Conservation (phyloP, 2,888 invertebrate species). For the Drosophila affinis region DNA sequence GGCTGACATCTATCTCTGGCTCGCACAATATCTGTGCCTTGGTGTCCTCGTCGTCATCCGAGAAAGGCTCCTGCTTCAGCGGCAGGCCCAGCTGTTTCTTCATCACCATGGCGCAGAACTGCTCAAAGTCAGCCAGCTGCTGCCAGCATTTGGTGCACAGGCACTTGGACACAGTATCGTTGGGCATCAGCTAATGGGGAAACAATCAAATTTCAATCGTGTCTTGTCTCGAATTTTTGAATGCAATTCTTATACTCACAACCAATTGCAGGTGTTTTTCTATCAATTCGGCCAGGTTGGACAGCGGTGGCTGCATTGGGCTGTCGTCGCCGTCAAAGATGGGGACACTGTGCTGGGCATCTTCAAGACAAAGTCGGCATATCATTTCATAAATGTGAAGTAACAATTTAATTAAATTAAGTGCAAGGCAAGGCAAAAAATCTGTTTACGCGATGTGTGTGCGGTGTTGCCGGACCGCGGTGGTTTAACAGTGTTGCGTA, state of each 20-base stretch:
- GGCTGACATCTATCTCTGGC: constrained; percentile 44
- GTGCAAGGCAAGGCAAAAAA: background rate
- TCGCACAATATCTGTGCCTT: constrained; percentile 40
- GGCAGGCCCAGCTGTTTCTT: constrained; percentile 36
- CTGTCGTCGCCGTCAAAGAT: constrained; percentile 25
- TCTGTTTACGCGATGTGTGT: too few relatives aligned
- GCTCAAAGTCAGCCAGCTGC: constrained; percentile 37
- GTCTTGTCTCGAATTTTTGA: background rate
- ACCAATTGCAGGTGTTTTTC: constrained; percentile 54
- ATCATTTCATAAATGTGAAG: constrained; percentile 22
- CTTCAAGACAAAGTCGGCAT: constrained; percentile 43
- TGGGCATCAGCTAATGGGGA: constrained; percentile 27
- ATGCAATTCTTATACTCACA: constrained; percentile 21
- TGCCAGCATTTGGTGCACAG: constrained; percentile 42
- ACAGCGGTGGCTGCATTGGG: constrained; percentile 14
- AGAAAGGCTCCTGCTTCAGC: constrained; percentile 32
- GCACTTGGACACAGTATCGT: constrained; percentile 32
- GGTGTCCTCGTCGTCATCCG: constrained; percentile 30
- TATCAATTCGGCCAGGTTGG: constrained; percentile 50
- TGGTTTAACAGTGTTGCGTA: too few relatives aligned
- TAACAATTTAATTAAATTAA: background rate
- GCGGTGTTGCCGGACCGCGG: too few relatives aligned
- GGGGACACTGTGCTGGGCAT: constrained; percentile 27
- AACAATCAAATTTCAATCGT: background rate
- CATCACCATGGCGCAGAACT: constrained; percentile 45